Evolutionary conservation across 1,140 invertebrate genomes (phyloP), one percentile per base, ranked within the genome.

Genomic region (Hyles euphorbiae): DNA sequence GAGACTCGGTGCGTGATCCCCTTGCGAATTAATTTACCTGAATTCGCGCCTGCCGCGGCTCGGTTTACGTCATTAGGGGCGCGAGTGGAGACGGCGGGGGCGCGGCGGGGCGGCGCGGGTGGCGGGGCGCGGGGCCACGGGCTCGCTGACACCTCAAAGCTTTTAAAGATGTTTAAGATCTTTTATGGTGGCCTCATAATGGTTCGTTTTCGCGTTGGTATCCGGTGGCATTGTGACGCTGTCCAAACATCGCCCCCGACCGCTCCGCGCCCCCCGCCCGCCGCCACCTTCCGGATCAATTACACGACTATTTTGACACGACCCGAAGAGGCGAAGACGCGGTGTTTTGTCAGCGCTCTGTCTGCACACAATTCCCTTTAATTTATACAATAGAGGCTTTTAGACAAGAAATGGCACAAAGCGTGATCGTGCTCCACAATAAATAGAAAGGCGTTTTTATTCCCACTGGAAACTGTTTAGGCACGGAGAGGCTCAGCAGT

Each of bases 51-150:
- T 53, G 52, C 52, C 12, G 71, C 69, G 68, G 68, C 71, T 85
- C 78, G 74, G 67, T 70, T 80, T 81, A 81, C 79, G 71, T 81
- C 80, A 82, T 85, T 85, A 85, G 71, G 65, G 70, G 63, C 56
- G 55, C 46, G 58, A 45, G 40, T 10, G 11, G 50, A 34, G n/a
- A 36, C 36, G 10, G 36, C 49, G 11, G 45, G 36, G 36, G 22
- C 36, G 33, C n/a, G 40, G 53, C 40, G 53, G 50, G 47, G 57
- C 56, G 50, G 47, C 47, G 34, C 52, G 11, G 40, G 10, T 34
- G 10, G 40, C 40, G 7, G 36, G 36, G 11, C 4, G 46, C 5
- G 60, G 51, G 32, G 51, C 44, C 10, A 22, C 11, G 54, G 22
- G 49, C 12, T 51, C 49, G 60, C 48, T 40, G 64, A 63, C 69